phyloP scores from a whole-genome alignment of 1,140 invertebrate genomes.

The Euura saliciscinereae region DNA sequence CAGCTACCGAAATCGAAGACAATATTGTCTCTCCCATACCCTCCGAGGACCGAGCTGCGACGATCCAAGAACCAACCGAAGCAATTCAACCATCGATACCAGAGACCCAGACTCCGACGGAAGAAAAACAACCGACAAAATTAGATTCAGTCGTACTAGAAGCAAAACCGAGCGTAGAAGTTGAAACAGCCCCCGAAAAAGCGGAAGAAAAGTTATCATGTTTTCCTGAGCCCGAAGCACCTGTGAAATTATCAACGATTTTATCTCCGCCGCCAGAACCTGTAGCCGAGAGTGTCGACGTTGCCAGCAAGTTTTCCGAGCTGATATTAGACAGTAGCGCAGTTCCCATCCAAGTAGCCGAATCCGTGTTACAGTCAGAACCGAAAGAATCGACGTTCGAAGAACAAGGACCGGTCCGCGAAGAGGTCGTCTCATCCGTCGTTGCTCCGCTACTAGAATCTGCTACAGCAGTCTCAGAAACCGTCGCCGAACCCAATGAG shows the following conservation, averaged over 20 bases:
- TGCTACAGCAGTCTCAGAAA: slow-evolving; percentile 19
- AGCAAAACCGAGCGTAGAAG: background rate
- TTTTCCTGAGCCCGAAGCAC: too few species aligned
- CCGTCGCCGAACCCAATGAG: slow-evolving; percentile 2
- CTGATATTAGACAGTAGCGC: slow-evolving; percentile 23
- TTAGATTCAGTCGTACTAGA: background rate
- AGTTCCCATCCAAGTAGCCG: slow-evolving; percentile 55
- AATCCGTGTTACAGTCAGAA: slow-evolving; percentile 52
- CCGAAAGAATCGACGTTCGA: slow-evolving; percentile 47
- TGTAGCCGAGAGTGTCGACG: slow-evolving; percentile 22
- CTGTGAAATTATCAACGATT: too few species aligned
- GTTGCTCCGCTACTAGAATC: slow-evolving; percentile 42
- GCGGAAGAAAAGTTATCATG: too few species aligned
- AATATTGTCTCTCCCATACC: background rate
- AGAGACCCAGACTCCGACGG: background rate
- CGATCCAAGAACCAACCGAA: background rate
- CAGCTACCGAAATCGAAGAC: background rate
- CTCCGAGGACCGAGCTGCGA: background rate
- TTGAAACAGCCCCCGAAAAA: background rate
- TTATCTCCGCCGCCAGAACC: slow-evolving; percentile 27
- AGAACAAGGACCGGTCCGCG: slow-evolving; percentile 35
- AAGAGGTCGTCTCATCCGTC: slow-evolving; percentile 47
- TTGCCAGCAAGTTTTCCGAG: slow-evolving; percentile 12
- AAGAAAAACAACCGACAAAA: background rate
- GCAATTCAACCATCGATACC: background rate